Evolutionary conservation across 2,113 vertebrate genomes (phyloP).

Genomic region (Lophius piscatorius): DNA sequence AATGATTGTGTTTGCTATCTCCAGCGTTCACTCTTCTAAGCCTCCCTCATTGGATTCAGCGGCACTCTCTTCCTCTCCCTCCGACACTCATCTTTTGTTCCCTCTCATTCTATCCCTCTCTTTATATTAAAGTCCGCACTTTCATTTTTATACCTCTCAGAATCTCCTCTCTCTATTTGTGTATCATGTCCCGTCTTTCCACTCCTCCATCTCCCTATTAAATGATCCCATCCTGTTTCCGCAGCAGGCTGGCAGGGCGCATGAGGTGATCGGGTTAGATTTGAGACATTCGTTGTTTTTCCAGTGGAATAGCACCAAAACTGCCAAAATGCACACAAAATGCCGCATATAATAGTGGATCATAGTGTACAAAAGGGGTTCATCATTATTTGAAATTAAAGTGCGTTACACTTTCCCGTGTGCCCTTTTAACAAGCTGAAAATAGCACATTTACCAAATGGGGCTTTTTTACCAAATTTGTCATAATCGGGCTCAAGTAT

Average conservation of each 20-base stretch:
- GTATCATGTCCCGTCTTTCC: slow-evolving; percentile 12
- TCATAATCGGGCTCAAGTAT: slow-evolving; percentile 24
- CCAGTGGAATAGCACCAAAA: slow-evolving; percentile 38
- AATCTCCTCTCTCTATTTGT: slow-evolving; percentile 5
- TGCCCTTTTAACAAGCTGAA: slow-evolving; percentile 40
- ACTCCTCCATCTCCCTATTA: slow-evolving; percentile 2
- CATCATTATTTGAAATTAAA: slow-evolving; percentile 62
- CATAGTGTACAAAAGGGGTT: slow-evolving; percentile 12
- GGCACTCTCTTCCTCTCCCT: slow-evolving; percentile 31
- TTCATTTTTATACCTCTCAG: slow-evolving; percentile 23
- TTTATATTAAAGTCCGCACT: slow-evolving; percentile 24
- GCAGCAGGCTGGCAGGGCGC: background rate
- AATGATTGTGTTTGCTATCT: slow-evolving; percentile 64
- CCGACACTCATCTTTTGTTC: slow-evolving; percentile 9
- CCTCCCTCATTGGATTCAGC: slow-evolving; percentile 43
- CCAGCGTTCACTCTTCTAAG: slow-evolving; percentile 58
- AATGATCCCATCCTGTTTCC: no score
- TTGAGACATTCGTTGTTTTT: slow-evolving; percentile 24
- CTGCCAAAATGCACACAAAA: slow-evolving; percentile 21
- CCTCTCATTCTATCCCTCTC: background rate
- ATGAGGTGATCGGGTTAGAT: slow-evolving; percentile 26
- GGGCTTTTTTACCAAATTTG: slow-evolving; percentile 37
- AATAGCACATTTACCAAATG: slow-evolving; percentile 38
- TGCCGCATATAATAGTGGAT: slow-evolving; percentile 39
- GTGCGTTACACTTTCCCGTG: slow-evolving; percentile 28